Percentiles rank a stretch among this genome's conserved stretches.
Evolutionary conservation across 2,113 vertebrate genomes (phyloP).

Genomic region (Tetraodon nigroviridis): DNA sequence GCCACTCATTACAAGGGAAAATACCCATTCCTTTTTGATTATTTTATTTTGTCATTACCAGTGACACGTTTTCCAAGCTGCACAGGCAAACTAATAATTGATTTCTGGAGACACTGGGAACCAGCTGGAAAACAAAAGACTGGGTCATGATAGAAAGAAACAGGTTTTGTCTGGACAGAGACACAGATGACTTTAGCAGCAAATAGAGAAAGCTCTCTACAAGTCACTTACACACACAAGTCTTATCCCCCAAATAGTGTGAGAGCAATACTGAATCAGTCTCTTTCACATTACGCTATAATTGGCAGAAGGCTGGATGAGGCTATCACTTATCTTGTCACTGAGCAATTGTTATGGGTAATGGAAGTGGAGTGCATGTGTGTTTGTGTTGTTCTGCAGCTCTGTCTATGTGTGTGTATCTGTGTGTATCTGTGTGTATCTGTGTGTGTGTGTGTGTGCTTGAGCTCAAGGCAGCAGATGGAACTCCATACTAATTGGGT

Average conservation of each 20-base stretch:
- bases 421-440: slow-evolving; percentile 22
- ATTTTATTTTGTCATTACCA: background rate
- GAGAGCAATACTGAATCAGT: slow-evolving; percentile 59
- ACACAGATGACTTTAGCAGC: slow-evolving; percentile 63
- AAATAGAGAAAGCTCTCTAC: slow-evolving; percentile 49
- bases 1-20: no score
- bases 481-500: slow-evolving; percentile 74
- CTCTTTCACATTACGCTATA: slow-evolving; percentile 67
- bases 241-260: slow-evolving; percentile 40
- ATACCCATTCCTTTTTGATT: no score
- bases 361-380: slow-evolving; percentile 42
- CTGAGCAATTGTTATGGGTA: slow-evolving; percentile 63
- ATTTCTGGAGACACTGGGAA: slow-evolving; percentile 30
- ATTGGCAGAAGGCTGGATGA: slow-evolving; percentile 66
- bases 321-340: slow-evolving; percentile 69
- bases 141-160: slow-evolving; percentile 36
- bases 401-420: slow-evolving; percentile 6
- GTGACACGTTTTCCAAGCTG: background rate
- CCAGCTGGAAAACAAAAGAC: background rate
- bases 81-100: slow-evolving; percentile 57
- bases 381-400: slow-evolving; percentile 8
- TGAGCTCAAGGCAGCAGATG: slow-evolving; percentile 65
- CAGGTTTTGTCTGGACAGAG: slow-evolving; percentile 58
- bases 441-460: slow-evolving; percentile 11
- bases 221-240: slow-evolving; percentile 32